Percentiles rank a stretch among this genome's conserved stretches.
phyloP scores from a whole-genome alignment of 2,888 invertebrate genomes.

The Papilio gigon region DNA sequence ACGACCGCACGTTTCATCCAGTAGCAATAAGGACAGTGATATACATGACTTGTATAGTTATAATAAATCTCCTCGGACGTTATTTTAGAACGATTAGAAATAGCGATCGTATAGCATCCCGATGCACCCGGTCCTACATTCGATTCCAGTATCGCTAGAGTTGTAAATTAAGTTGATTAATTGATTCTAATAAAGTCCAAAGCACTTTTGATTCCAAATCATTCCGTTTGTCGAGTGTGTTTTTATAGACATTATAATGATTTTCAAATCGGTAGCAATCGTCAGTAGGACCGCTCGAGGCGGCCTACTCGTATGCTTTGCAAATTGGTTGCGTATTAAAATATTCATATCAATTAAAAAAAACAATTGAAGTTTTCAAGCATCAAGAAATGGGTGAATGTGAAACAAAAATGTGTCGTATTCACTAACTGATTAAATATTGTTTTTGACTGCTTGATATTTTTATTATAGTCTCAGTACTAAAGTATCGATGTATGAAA shows the following conservation, averaged over 20 bases:
- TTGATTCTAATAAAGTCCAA: constrained; percentile 43
- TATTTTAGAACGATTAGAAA: constrained; percentile 67
- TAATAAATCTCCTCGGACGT: constrained; percentile 53
- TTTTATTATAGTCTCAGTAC: too few relatives aligned
- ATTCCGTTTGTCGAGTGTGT: constrained; percentile 2
- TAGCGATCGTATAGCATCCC: constrained; percentile 64
- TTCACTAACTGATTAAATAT: too few relatives aligned
- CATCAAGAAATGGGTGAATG: too few relatives aligned
- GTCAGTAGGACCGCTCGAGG: not conserved
- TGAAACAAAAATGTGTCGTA: too few relatives aligned
- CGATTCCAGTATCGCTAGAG: constrained; percentile 51
- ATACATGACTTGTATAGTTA: constrained; percentile 42
- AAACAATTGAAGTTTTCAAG: not conserved
- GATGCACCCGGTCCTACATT: constrained; percentile 62
- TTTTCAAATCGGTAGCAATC: constrained; percentile 2
- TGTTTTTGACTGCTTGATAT: too few relatives aligned
- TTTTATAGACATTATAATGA: constrained; percentile 15
- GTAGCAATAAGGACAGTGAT: constrained; percentile 23
- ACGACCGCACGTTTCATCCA: constrained; percentile 60
- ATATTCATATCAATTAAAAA: not conserved
- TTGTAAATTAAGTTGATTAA: constrained; percentile 53
- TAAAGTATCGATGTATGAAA: too few relatives aligned
- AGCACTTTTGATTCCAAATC: constrained; percentile 37
- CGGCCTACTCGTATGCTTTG: not conserved
- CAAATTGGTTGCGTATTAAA: not conserved